phyloP scores from a whole-genome alignment of 2,113 vertebrate genomes.

The Eonycteris spelaea region DNA sequence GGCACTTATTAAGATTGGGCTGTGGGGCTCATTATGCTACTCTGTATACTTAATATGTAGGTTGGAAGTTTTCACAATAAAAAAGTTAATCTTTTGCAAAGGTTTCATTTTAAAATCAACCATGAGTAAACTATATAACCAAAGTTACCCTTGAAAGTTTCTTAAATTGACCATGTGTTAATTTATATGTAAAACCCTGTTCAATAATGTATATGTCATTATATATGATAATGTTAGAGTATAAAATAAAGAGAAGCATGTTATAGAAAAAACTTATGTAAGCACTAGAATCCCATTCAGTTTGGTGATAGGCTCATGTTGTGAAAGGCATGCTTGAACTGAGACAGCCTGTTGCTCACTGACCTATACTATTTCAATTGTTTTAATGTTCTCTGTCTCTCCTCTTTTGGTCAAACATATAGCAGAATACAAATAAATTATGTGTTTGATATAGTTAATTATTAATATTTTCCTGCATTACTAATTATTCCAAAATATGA shows the following conservation, averaged over 20 bases:
- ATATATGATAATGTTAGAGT: accelerated
- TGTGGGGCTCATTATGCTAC: background rate
- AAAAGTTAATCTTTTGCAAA: background rate
- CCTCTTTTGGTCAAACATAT: background rate
- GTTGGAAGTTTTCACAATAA: background rate
- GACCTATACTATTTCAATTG: background rate
- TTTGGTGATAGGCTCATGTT: accelerated
- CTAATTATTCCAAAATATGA: background rate
- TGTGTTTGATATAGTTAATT: background rate
- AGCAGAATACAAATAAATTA: background rate
- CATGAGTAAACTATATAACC: background rate
- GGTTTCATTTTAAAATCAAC: background rate
- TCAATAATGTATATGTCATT: background rate
- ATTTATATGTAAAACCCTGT: background rate
- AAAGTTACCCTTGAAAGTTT: background rate
- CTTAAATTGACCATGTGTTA: background rate
- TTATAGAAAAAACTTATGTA: background rate
- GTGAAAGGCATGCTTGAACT: background rate
- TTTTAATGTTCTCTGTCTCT: background rate
- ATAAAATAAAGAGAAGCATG: background rate
- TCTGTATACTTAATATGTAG: background rate
- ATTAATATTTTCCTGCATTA: background rate
- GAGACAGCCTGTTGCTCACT: background rate
- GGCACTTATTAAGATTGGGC: background rate
- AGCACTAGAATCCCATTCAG: accelerated